Base-by-base conservation (phyloP, 2,797 vertebrate genomes). In the Oceanodroma leucorhoa region DNA sequence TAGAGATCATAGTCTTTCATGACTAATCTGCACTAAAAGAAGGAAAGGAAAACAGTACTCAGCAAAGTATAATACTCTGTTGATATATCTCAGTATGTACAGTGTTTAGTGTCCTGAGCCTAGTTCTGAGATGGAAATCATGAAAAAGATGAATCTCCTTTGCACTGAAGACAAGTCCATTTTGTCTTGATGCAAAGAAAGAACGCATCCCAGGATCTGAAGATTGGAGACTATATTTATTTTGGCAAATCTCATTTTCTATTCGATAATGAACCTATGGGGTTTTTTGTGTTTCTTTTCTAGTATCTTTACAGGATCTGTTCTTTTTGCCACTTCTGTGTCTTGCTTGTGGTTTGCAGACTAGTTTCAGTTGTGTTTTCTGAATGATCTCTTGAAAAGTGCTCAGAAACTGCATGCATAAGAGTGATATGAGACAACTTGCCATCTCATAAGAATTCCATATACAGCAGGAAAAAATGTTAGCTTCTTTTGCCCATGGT, bases 161-260 rank as follows among this genome's bases (percentile, higher is more conserved):
- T 46, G 7, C 46, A 9, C 7, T 85, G 51, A 85, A 65, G 36
- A 53, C 21, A 57, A 54, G 18, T 17, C 17, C 5, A 18, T 58
- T 62, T 83, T 73, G 40, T 29, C 34, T 50, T 34, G 29, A 45
- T 50, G 29, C 9, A 65, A 87, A 75, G 6, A 40, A 66, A 76
- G 18, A 60, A 78, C 79, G 2, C 34, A 84, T 6, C 0, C 3
- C 12, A 53, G 24, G 24, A 60, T 75, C 2, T 48, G 57, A 83
- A 83, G 17, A 48, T 2, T 0, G 0, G 32, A 40, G 10, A 38
- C 40, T 38, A 6, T 51, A 85, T 34, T 66, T 93, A 14, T 65
- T 79, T 85, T 83, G 14, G 5, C 5, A 88, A 83, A 83, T 70
- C 24, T 51, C 2, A 34, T 73, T 76, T 89, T 84, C 26, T 9